A percentile compares a stretch with the other conserved stretches of the same genome.
Evolutionary conservation across 2,888 invertebrate species (phyloP).

Genomic region (Allolobophora icterica): DNA sequence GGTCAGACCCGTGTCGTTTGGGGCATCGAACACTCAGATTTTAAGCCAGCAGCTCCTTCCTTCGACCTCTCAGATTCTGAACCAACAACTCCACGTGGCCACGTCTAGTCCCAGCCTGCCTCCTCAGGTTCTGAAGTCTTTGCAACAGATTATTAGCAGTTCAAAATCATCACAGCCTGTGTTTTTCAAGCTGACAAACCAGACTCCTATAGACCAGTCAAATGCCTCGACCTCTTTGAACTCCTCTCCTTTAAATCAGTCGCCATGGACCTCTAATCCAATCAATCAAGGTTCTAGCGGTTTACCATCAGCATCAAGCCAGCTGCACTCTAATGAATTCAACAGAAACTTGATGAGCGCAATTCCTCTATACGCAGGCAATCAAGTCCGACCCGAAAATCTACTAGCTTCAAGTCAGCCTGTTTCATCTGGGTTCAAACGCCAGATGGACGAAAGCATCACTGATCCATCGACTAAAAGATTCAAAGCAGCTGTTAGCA

Average conservation of each 20-base stretch:
- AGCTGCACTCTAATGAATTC: not conserved
- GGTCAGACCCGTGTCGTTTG: not conserved
- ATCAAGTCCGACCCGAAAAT: not conserved
- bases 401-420: not conserved
- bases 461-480: not conserved
- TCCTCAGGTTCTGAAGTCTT: slow-evolving; percentile 5
- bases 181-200: not conserved
- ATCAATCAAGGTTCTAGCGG: not conserved
- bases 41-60: too few species aligned
- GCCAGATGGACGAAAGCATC: not conserved
- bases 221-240: not conserved
- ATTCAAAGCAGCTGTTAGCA: not conserved
- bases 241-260: not conserved
- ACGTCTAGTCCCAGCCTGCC: not conserved
- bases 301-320: not conserved
- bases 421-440: not conserved
- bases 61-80: not conserved
- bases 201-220: not conserved
- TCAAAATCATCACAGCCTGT: not conserved
- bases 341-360: not conserved
- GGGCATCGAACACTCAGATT: not conserved
- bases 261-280: not conserved
- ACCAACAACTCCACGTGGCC: not conserved
- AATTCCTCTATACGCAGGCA: not conserved
- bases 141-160: not conserved